Conservation (phyloP, 2,888 invertebrate species). For the Drosophila fulvimacula region DNA sequence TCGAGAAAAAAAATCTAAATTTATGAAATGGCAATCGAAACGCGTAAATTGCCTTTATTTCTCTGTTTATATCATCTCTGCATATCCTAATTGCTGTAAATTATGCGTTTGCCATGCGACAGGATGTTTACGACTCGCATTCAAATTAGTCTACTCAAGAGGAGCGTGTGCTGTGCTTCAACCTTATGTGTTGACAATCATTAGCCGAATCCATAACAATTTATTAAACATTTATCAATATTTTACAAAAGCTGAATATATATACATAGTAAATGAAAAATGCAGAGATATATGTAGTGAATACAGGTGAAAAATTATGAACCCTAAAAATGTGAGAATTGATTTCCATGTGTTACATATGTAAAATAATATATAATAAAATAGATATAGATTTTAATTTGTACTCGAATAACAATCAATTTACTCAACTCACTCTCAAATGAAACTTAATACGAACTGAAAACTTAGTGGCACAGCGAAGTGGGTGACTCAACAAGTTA, state of each 20-base stretch:
- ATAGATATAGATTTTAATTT: neutral
- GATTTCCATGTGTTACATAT: no score
- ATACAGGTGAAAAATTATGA: no score
- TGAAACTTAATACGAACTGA: neutral
- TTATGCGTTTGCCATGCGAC: slow-evolving; percentile 61
- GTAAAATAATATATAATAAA: neutral
- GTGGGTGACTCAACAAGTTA: neutral
- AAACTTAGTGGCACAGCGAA: neutral
- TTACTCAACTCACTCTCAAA: neutral
- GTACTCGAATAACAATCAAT: neutral
- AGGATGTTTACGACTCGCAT: slow-evolving; percentile 65
- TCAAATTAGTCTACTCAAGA: neutral
- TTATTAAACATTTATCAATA: neutral
- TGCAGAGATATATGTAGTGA: no score
- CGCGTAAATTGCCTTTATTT: slow-evolving; percentile 40
- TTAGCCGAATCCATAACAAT: neutral
- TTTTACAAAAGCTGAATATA: neutral
- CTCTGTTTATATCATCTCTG: slow-evolving; percentile 37
- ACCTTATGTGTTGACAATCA: slow-evolving; percentile 5
- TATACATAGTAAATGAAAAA: no score
- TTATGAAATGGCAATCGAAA: slow-evolving; percentile 60
- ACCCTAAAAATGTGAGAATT: no score
- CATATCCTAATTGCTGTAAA: slow-evolving; percentile 58
- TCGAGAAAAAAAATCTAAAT: slow-evolving; percentile 51
- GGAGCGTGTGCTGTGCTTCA: neutral